A percentile compares a stretch with the other conserved stretches of the same genome.
Evolutionary conservation across 2,888 invertebrate genomes (phyloP).

Genomic region (Malthinus flaveolus): DNA sequence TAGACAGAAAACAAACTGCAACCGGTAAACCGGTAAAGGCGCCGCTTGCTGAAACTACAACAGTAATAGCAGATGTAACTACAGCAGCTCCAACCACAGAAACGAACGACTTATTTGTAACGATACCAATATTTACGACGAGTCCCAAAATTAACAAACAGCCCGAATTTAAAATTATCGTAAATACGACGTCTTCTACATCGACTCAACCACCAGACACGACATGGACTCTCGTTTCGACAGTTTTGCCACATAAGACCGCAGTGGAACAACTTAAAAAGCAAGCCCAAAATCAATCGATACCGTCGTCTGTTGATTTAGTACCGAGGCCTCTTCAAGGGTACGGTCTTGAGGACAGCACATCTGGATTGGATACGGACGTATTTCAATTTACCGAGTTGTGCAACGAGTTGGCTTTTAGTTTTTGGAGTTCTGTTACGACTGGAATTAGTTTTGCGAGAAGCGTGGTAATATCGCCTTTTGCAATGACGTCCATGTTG

Average conservation of each 20-base stretch:
- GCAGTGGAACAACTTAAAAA: constrained; percentile 16
- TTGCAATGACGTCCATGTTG: constrained; percentile 82
- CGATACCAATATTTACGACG: neutral
- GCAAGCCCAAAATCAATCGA: constrained; percentile 36
- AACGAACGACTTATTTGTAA: neutral
- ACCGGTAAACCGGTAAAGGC: too few species aligned
- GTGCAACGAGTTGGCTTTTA: constrained; percentile 84
- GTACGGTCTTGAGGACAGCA: constrained; percentile 78
- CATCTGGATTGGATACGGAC: constrained; percentile 71
- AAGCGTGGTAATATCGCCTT: constrained; percentile 81
- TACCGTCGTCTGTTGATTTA: constrained; percentile 56
- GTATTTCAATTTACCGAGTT: constrained; percentile 76
- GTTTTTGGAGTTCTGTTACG: constrained; percentile 76
- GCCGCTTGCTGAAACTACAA: too few species aligned
- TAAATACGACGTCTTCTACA: constrained; percentile 22
- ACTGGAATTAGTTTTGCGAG: constrained; percentile 73
- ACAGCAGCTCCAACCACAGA: neutral
- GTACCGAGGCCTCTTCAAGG: constrained; percentile 61
- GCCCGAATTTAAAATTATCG: constrained; percentile 24
- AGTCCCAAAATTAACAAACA: constrained; percentile 5
- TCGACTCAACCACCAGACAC: constrained; percentile 23
- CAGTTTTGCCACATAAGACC: constrained; percentile 57
- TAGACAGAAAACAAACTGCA: too few species aligned
- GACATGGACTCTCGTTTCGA: constrained; percentile 63
- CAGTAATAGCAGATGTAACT: neutral